A percentile compares a stretch with the other conserved stretches of the same genome.
These are phyloP conservation scores for Acropternis orthonyx DNA, from an alignment of 2,797 vertebrate species.

Conservation along the genomic window DNA sequence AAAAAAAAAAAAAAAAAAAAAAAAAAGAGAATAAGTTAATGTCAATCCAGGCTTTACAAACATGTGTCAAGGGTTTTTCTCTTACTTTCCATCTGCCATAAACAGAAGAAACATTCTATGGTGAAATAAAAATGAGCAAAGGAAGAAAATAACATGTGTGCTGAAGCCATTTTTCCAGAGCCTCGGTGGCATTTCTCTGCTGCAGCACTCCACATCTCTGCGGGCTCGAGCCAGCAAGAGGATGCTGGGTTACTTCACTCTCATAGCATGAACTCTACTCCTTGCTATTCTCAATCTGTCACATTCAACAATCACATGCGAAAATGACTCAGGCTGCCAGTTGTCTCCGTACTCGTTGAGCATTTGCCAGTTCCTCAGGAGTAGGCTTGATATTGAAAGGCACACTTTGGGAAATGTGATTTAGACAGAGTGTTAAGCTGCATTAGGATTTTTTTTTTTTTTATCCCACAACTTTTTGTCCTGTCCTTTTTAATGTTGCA, in stretches of 20 bases:
- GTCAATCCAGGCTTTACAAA: neutral
- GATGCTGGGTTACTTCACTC: conserved; percentile 32
- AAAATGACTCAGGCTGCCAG: conserved; percentile 58
- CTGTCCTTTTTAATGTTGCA: neutral
- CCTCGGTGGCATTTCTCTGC: neutral
- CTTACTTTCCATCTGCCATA: neutral
- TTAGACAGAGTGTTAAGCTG: neutral
- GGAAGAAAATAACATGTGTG: neutral
- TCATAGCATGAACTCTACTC: conserved; percentile 51
- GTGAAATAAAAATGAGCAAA: conserved; percentile 36
- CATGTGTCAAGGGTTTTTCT: neutral
- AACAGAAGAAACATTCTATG: neutral
- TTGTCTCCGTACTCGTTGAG: conserved; percentile 43
- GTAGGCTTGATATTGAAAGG: conserved; percentile 15
- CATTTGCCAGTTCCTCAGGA: conserved; percentile 62
- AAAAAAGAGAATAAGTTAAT: neutral
- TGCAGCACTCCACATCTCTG: neutral
- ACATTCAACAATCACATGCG: conserved; percentile 55
- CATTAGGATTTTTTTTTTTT: neutral
- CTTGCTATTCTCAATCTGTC: conserved; percentile 66
- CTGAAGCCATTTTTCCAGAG: neutral
- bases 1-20: neutral
- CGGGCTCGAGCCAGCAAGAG: neutral
- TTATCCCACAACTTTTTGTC: neutral
- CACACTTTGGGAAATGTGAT: neutral